Conservation (phyloP, 1,140 invertebrate genomes). For the Cyphomyrmex costatus region DNA sequence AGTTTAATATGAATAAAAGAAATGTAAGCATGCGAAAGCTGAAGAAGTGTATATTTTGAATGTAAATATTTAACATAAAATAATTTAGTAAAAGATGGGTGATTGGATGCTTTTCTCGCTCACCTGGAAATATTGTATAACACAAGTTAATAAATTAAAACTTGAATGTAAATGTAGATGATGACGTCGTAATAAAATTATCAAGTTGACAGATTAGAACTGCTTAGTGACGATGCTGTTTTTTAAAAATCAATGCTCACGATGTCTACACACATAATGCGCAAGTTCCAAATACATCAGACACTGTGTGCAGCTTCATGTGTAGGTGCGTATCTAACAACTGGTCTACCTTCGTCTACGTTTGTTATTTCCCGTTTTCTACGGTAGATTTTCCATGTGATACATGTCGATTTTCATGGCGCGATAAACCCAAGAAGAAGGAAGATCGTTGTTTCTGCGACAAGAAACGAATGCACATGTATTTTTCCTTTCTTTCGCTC, state of each 20-base stretch:
- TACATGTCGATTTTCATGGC: slow-evolving; percentile 53
- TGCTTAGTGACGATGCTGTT: neutral
- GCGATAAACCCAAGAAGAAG: slow-evolving; percentile 45
- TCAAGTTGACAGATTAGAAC: neutral
- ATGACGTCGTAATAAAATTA: neutral
- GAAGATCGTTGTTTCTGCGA: slow-evolving; percentile 45
- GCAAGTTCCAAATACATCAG: neutral
- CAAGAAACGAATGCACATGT: slow-evolving; percentile 27
- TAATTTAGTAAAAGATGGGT: neutral
- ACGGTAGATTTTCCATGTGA: slow-evolving; percentile 57
- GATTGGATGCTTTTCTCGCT: too few relatives aligned
- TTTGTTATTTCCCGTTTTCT: slow-evolving; percentile 42
- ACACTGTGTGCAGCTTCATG: neutral
- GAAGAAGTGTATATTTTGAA: neutral
- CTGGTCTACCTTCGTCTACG: neutral
- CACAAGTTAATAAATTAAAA: neutral
- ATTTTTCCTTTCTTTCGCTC: slow-evolving; percentile 2
- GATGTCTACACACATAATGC: neutral
- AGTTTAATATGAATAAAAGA: neutral
- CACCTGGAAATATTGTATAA: too few relatives aligned
- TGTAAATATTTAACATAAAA: neutral
- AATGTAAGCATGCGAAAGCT: neutral
- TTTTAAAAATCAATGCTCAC: slow-evolving; percentile 4
- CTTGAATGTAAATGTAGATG: neutral
- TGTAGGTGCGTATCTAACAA: neutral